Base-by-base conservation (phyloP, 1,140 invertebrate species). In the Vollenhovia emeryi region DNA sequence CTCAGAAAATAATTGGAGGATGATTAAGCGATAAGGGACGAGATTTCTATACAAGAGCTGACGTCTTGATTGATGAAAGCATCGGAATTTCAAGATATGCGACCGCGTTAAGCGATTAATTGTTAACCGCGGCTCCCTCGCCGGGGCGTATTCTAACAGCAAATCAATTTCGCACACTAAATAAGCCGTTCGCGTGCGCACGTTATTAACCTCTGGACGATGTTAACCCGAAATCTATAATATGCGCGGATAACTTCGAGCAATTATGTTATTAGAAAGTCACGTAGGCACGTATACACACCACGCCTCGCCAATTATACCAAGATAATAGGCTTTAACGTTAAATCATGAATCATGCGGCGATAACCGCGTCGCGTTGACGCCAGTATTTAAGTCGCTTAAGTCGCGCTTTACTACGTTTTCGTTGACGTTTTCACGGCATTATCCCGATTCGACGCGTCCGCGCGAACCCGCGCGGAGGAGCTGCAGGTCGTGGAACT, bases 181-280 rank as follows among this genome's bases (percentile, higher is more conserved):
- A 43, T 52, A 71, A 73, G 52, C 18, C 21, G 9, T 50, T 27
- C 33, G 45, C 60, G 18, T 24, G 62, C 62, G 7, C 8, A 36
- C 64, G 48, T 55, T 18, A 71, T 82, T 82, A 82, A 82, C 50
- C 50, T 15, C 3, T 15, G 30, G 50, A 71, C 64, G 24, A 3
- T 18, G 40, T 43, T 57, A 82, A 71, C 36, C 50, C 64, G n/a
- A 82, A 82, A 82, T 73, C 36, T 43, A 27, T 76, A 62, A 62
- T 62, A 45, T 15, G 48, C 13, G 66, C 50, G 4, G 45, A 80
- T 43, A 45, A 66, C 66, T 71, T 15, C 33, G 50, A 21, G 78
- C 78, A 55, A 82, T 82, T 71, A 82, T 57, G 52, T 73, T 71
- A 59, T 71, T 82, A 82, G 78, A 82, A 82, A 82, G 78, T 82